Conservation (phyloP, 2,888 invertebrate genomes). For the Ecliptopera silaceata region DNA sequence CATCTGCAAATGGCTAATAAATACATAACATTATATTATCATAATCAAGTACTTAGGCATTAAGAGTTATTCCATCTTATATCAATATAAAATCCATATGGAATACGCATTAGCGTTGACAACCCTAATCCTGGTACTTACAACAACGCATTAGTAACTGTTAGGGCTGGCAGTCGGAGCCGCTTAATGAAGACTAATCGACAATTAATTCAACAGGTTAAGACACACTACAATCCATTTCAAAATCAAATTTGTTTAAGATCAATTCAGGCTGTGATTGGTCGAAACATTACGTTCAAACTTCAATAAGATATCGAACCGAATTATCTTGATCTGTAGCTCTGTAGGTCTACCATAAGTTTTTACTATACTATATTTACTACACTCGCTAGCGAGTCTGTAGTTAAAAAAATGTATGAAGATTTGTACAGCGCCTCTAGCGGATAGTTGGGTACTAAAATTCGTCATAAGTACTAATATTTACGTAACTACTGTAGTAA, state of each 20-base stretch:
- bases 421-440: too few species aligned
- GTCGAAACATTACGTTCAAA: background rate
- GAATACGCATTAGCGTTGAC: constrained; percentile 31
- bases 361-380: too few species aligned
- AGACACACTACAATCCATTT: constrained; percentile 34
- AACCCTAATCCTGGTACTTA: constrained; percentile 49
- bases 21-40: too few species aligned
- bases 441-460: too few species aligned
- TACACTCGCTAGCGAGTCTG: too few species aligned
- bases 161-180: constrained; percentile 63
- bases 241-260: background rate
- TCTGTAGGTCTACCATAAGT: too few species aligned
- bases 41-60: too few species aligned
- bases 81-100: constrained; percentile 1
- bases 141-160: constrained; percentile 72
- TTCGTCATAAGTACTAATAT: too few species aligned
- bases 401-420: too few species aligned
- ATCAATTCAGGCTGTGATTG: background rate
- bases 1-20: too few species aligned
- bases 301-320: background rate
- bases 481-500: too few species aligned
- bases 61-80: background rate
- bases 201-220: constrained; percentile 78
- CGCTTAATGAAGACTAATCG: constrained; percentile 73
- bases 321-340: too few species aligned